These are phyloP conservation scores for Campylomormyrus numenius DNA, from an alignment of 2,113 vertebrate species.

Conservation along the genomic window DNA sequence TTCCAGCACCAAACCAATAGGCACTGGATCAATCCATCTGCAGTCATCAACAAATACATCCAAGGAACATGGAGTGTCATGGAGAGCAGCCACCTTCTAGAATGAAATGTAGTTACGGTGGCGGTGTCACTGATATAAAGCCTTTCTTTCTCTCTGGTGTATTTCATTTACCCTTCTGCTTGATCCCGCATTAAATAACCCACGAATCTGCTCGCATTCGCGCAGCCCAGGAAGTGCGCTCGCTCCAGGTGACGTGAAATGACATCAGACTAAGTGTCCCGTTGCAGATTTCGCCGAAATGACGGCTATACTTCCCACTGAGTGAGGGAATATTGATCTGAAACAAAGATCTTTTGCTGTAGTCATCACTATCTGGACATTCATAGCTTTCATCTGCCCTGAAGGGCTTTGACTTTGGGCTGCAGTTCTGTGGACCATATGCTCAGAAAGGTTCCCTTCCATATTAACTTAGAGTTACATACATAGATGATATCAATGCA, in stretches of 20 bases:
- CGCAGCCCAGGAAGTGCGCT: background rate
- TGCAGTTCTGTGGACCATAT: background rate
- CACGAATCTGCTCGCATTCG: background rate
- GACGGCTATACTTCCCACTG: background rate
- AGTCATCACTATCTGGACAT: slow-evolving; percentile 6
- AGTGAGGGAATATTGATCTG: slow-evolving; percentile 16
- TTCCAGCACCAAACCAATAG: background rate
- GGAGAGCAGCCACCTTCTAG: background rate
- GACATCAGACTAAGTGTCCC: slow-evolving; percentile 9
- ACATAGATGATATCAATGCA: background rate
- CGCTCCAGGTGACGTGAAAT: background rate
- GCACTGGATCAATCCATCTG: background rate
- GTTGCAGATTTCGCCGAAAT: background rate
- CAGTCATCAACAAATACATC: background rate
- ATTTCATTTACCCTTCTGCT: background rate
- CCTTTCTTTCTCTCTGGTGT: background rate
- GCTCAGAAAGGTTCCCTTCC: background rate
- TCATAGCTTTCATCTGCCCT: background rate
- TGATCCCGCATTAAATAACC: background rate
- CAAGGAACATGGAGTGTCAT: background rate
- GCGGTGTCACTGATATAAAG: background rate
- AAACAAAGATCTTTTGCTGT: background rate
- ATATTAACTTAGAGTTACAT: background rate
- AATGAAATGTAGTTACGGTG: background rate
- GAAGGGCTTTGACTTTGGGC: background rate